phyloP scores from a whole-genome alignment of 53 echinoderm and acorn worm genomes.

The Mesocentrotus franciscanus region DNA sequence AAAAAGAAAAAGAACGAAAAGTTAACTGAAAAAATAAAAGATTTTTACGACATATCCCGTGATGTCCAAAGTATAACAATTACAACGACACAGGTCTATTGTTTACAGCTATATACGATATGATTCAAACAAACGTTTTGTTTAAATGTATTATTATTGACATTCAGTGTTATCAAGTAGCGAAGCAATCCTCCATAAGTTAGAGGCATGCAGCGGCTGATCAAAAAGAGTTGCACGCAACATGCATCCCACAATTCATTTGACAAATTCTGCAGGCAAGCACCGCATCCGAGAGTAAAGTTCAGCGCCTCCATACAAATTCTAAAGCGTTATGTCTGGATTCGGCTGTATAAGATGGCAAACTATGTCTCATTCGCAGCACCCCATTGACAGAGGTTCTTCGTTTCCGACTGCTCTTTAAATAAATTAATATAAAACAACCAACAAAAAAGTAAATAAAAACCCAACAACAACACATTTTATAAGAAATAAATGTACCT shows the following conservation, averaged over 20 bases:
- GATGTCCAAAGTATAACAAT: slow-evolving; percentile 10
- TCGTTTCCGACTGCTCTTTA: no score
- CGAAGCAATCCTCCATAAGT: not conserved
- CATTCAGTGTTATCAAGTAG: not conserved
- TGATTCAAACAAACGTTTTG: not conserved
- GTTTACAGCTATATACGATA: not conserved
- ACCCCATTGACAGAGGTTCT: no score
- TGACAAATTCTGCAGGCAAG: no score
- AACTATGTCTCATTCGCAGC: no score
- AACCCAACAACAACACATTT: no score
- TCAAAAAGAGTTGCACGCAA: not conserved
- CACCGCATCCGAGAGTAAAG: no score
- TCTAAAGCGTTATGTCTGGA: no score
- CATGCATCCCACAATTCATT: not conserved
- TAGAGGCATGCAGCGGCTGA: not conserved
- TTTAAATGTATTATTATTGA: not conserved
- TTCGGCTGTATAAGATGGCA: no score
- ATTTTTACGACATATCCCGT: not conserved
- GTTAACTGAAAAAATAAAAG: not conserved
- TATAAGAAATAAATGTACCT: no score
- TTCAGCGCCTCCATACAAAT: no score
- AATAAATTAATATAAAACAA: no score
- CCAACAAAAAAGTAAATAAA: no score
- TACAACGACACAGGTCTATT: not conserved
- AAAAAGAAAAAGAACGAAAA: not conserved